A percentile compares a stretch with the other conserved stretches of the same genome.
These are phyloP conservation scores for Urechis unicinctus DNA, from an alignment of 2,888 invertebrate genomes.

Conservation along the genomic window DNA sequence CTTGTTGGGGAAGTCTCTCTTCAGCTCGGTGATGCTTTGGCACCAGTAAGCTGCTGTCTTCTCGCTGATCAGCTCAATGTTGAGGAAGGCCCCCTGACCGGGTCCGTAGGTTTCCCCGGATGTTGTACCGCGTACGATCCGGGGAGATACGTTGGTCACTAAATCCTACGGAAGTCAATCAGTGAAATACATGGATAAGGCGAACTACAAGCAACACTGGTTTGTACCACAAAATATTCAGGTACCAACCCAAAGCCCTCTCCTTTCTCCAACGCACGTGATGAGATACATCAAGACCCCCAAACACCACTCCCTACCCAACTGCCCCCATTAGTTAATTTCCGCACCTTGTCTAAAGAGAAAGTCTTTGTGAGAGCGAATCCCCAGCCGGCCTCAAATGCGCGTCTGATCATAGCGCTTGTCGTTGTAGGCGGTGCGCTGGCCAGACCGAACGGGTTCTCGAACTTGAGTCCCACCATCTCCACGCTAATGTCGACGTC, in stretches of 20 bases:
- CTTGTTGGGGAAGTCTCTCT: slow-evolving; percentile 83
- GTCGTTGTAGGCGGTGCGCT: slow-evolving; percentile 95
- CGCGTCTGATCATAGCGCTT: slow-evolving; percentile 87
- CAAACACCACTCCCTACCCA: no score
- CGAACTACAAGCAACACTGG: no score
- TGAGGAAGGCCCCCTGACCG: slow-evolving; percentile 92
- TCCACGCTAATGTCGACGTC: slow-evolving; percentile 88
- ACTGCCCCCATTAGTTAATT: no score
- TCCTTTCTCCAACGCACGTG: no score
- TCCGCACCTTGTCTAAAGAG: slow-evolving; percentile 78
- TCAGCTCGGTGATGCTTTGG: slow-evolving; percentile 76
- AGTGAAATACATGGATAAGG: no score
- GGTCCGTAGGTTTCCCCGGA: slow-evolving; percentile 88
- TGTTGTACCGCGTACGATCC: slow-evolving; percentile 89
- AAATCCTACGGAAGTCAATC: slow-evolving; percentile 61
- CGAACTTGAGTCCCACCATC: slow-evolving; percentile 86
- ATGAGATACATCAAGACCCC: no score
- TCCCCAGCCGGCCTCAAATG: slow-evolving; percentile 94
- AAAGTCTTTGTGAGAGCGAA: slow-evolving; percentile 98
- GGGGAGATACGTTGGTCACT: slow-evolving; percentile 93
- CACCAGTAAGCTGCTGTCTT: slow-evolving; percentile 93
- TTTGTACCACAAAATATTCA: no score
- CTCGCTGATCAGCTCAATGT: slow-evolving; percentile 97
- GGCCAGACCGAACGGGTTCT: slow-evolving; percentile 94
- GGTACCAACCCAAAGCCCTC: no score